A percentile compares a stretch with the other conserved stretches of the same genome.
Evolutionary conservation across 1,140 invertebrate genomes (phyloP).

Genomic region (Nixonia krombeini): DNA sequence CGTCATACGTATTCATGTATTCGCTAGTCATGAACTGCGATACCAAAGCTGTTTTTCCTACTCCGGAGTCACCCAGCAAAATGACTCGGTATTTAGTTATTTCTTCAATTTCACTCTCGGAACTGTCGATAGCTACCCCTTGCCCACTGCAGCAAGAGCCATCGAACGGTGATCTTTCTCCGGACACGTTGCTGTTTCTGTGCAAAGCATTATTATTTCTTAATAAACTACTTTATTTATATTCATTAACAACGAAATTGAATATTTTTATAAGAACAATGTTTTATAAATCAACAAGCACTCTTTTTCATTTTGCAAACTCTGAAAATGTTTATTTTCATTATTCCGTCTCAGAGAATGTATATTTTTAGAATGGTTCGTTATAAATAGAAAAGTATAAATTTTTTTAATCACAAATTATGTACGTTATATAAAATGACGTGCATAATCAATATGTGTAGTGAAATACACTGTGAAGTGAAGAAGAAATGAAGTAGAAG

Average conservation of each 20-base stretch:
- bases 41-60: constrained; percentile 90
- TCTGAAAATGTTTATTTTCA: not conserved
- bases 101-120: constrained; percentile 73
- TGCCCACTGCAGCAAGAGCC: constrained; percentile 83
- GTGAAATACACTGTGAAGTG: no score
- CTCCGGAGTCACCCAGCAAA: constrained; percentile 86
- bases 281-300: not conserved
- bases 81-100: constrained; percentile 84
- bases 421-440: no score
- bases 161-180: constrained; percentile 85
- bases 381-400: no score
- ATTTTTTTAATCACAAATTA: no score
- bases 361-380: no score
- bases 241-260: not conserved
- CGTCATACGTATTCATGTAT: constrained; percentile 93
- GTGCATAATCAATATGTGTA: no score
- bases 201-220: no score
- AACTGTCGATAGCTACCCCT: constrained; percentile 73
- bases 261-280: not conserved
- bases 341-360: not conserved
- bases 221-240: constrained; percentile 7
- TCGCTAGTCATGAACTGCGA: constrained; percentile 95
- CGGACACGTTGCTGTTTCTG: constrained; percentile 76
- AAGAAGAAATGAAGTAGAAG: no score
- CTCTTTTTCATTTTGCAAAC: not conserved